These are phyloP conservation scores for Pantelozetes paolii DNA, from an alignment of 2,888 invertebrate species.

Conservation along the genomic window DNA sequence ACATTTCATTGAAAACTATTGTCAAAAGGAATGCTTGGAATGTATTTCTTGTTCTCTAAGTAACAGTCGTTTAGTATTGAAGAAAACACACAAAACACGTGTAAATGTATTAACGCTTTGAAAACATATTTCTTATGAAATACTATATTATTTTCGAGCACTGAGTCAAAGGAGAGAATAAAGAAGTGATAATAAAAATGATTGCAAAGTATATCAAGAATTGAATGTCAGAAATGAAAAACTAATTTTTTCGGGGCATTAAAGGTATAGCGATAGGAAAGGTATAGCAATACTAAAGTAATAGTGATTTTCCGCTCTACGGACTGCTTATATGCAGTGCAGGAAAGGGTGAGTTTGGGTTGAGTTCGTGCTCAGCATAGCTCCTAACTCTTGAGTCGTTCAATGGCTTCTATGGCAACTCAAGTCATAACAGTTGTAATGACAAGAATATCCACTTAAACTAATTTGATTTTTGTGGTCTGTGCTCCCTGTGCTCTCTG, in stretches of 20 bases:
- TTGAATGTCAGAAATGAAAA: slow-evolving; percentile 30
- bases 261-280: too few species aligned
- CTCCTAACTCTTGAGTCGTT: slow-evolving; percentile 14
- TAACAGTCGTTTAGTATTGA: slow-evolving; percentile 1
- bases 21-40: background rate
- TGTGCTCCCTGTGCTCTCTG: background rate
- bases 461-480: slow-evolving; percentile 40
- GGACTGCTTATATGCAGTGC: slow-evolving; percentile 25
- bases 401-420: slow-evolving; percentile 31
- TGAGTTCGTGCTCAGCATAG: slow-evolving; percentile 34
- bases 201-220: background rate
- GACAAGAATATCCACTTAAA: slow-evolving; percentile 40
- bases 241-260: slow-evolving; percentile 10
- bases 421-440: slow-evolving; percentile 40
- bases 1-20: background rate
- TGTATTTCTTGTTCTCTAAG: background rate
- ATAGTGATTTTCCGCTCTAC: slow-evolving; percentile 30
- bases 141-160: background rate
- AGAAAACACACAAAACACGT: slow-evolving; percentile 26
- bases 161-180: background rate
- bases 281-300: too few species aligned
- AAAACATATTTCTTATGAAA: background rate
- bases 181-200: slow-evolving; percentile 13
- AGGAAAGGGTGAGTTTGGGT: slow-evolving; percentile 26
- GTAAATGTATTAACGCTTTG: slow-evolving; percentile 1